phyloP scores from a whole-genome alignment of 1,140 invertebrate genomes.

The Wasmannia auropunctata region DNA sequence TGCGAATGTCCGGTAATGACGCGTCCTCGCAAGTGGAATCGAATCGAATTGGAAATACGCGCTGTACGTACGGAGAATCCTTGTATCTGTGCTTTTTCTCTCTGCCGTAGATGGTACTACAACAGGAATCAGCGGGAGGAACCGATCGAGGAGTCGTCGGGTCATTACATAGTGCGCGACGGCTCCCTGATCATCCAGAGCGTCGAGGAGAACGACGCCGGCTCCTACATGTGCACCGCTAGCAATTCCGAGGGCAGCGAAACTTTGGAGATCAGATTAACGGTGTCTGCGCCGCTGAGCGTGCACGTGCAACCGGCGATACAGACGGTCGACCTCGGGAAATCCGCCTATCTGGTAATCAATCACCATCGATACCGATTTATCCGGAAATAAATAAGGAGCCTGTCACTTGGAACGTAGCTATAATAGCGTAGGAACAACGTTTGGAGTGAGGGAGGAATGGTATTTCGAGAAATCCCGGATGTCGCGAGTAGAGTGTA shows the following conservation, averaged over 20 bases:
- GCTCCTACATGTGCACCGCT: slow-evolving; percentile 86
- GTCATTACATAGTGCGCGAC: slow-evolving; percentile 84
- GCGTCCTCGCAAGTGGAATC: background rate
- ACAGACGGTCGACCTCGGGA: slow-evolving; percentile 86
- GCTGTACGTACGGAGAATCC: background rate
- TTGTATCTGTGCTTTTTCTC: background rate
- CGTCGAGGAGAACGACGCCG: slow-evolving; percentile 85
- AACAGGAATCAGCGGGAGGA: slow-evolving; percentile 84
- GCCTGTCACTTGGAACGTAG: background rate
- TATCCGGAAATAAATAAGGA: background rate
- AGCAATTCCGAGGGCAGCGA: slow-evolving; percentile 88
- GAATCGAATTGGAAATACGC: background rate
- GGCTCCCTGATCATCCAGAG: slow-evolving; percentile 86
- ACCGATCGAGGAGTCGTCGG: slow-evolving; percentile 84
- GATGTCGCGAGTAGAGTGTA: background rate
- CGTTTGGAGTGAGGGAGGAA: background rate
- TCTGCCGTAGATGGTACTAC: slow-evolving; percentile 84
- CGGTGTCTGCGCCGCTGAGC: slow-evolving; percentile 85
- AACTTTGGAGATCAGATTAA: slow-evolving; percentile 85
- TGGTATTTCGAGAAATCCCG: background rate
- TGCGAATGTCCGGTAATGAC: background rate
- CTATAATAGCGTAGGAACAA: too few species aligned
- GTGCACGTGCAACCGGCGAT: slow-evolving; percentile 87
- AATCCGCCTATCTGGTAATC: slow-evolving; percentile 86
- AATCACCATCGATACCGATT: slow-evolving; percentile 39